Conservation (phyloP, 2,888 invertebrate species). For the Diloba caeruleocephala region DNA sequence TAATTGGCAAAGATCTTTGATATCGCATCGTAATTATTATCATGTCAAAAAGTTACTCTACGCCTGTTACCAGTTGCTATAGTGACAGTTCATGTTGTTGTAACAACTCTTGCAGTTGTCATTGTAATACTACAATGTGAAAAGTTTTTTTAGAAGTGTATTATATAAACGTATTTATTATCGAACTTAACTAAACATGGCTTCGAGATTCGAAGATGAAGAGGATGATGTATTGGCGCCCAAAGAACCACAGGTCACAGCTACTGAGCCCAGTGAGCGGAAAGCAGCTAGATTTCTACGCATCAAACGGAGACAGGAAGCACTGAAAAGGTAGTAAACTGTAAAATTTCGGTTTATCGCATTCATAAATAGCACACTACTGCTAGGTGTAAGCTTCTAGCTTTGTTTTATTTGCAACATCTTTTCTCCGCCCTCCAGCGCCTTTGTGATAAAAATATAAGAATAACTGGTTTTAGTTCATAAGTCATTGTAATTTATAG, state of each 20-base stretch:
- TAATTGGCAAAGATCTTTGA: too few relatives aligned
- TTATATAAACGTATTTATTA: conserved; percentile 9
- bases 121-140: conserved; percentile 16
- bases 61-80: conserved; percentile 15
- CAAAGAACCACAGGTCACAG: conserved; percentile 90
- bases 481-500: too few relatives aligned
- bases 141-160: conserved; percentile 11
- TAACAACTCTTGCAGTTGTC: conserved; percentile 9
- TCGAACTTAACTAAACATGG: conserved; percentile 55
- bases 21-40: too few relatives aligned
- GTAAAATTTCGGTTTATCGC: not conserved
- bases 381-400: not conserved
- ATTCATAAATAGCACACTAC: too few relatives aligned
- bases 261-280: conserved; percentile 91
- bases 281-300: conserved; percentile 92
- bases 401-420: too few relatives aligned
- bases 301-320: conserved; percentile 90
- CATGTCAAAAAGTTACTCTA: too few relatives aligned
- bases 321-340: conserved; percentile 83
- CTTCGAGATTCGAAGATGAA: conserved; percentile 71
- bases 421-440: too few relatives aligned
- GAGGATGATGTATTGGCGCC: conserved; percentile 83
- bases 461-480: too few relatives aligned
- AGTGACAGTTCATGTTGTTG: conserved; percentile 22
- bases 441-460: too few relatives aligned